Evolutionary conservation across 2,113 vertebrate genomes (phyloP), one percentile per base, ranked within the genome.

Genomic region (Balaeniceps rex): DNA sequence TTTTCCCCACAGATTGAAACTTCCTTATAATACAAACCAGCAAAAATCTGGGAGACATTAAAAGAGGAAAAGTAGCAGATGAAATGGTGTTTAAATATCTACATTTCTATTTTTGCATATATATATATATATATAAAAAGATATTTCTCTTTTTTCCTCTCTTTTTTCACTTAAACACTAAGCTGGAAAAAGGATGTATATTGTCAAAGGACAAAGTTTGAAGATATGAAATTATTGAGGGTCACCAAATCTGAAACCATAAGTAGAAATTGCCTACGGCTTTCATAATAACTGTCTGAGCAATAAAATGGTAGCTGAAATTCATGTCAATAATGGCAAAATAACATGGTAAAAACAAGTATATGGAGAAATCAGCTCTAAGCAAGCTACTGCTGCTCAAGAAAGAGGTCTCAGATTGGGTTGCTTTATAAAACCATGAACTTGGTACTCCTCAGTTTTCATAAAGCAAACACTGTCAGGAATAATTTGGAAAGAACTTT

Each of bases 1-100:
- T 98, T 99, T 99, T 98, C 97, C 97, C 97, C 91, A 84, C 94
- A 87, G 94, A 97, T 95, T 97, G 95, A 97, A 96, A 88, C 86
- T 88, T 93, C 64, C 77, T 97, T 91, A 81, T 97, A 88, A 96
- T 86, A 65, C 12, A 93, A 97, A 96, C 84, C 51, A 83, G 42
- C 64, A 94, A 95, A 94, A 90, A 68, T 88, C 75, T 83, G 55
- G 83, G 75, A 42, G 44, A 64, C 94, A 94, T 90, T 72, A 83
- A 93, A 98, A 96, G 61, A 94, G 70, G 25, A 97, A 97, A 91
- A 96, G 36, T 64, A 94, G 60, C 21, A 91, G 64, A 52, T 25
- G 1, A 89, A 96, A 96, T 60, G 12, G 29, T 80, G 34, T 71
- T 86, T 76, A 91, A 80, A 61, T 61, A 11, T 60, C 51, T 38